Base-by-base conservation (phyloP, 2,113 vertebrate genomes). In the Microcebus griseorufus region DNA sequence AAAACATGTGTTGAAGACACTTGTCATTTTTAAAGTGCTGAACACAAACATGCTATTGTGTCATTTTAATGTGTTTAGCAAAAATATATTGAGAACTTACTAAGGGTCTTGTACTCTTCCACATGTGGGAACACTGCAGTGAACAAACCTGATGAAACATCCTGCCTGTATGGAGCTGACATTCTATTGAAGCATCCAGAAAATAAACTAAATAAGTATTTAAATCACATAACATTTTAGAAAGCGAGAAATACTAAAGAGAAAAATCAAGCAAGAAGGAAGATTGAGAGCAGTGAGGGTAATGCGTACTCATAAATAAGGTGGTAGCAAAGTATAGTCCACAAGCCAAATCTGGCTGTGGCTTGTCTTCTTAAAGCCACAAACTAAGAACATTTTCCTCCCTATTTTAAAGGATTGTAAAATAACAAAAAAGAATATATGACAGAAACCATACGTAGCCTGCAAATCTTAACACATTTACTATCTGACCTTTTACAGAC, bases 391-490 rank as follows among this genome's bases (percentile, higher is more conserved):
- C 27, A 67, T 73, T 53, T 64, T 29, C 34, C 16, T 17, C 25
- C 73, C 25, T 39, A 69, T 82, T 90, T 83, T 29, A 60, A 97
- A 90, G 22, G 5, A 45, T 65, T 92, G 45, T 87, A 64, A 90
- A 80, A 87, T 70, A 62, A 65, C 4, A 27, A 78, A 69, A 75
- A 93, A 58, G 51, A 79, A 58, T 72, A 76, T 62, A 78, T 88
- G 73, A 84, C 32, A 86, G 37, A 88, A 51, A 51, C 8, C 22
- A 27, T 27, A 45, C 39, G 18, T 25, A 93, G 6, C 29, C 42
- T 42, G n/a, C 55, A 87, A 73, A 82, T 27, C 39, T 96, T 96
- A 67, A 90, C n/a, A 25, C n/a, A 87, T 65, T 80, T 93, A 75
- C 51, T 64, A 0, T 51, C 32, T 80, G 55, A 58, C 42, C 27